phyloP scores from a whole-genome alignment of 2,797 vertebrate genomes.

The Adrianichthys oophorus region DNA sequence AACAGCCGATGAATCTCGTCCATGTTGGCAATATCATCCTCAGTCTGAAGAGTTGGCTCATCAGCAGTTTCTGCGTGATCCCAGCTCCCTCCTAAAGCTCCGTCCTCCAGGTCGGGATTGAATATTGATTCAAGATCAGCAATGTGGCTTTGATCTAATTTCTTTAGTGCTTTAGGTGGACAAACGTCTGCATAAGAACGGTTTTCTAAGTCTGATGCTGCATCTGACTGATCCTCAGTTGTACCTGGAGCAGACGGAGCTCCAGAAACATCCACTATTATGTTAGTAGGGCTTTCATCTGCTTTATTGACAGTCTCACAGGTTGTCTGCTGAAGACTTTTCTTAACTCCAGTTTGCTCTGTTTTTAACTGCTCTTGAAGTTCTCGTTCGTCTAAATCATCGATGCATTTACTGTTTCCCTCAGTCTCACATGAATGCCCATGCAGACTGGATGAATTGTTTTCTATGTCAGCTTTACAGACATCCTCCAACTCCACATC shows the following conservation, averaged over 20 bases:
- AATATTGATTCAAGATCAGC: constrained; percentile 9
- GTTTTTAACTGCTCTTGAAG: constrained; percentile 1
- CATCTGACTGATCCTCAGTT: constrained; percentile 7
- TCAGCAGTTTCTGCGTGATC: constrained; percentile 24
- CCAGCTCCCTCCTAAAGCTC: constrained; percentile 5
- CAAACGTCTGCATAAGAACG: constrained; percentile 4
- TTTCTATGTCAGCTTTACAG: neutral
- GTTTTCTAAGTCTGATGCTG: constrained; percentile 9
- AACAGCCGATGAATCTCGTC: constrained; percentile 55
- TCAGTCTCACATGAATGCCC: constrained; percentile 13
- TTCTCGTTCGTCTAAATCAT: constrained; percentile 12
- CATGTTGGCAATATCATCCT: constrained; percentile 55
- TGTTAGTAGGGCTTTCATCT: constrained; percentile 8
- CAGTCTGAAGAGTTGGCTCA: constrained; percentile 32
- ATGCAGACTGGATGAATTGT: constrained; percentile 1
- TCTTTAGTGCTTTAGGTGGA: constrained; percentile 8
- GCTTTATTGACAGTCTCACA: neutral
- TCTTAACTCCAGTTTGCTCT: constrained; percentile 10
- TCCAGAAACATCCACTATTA: neutral
- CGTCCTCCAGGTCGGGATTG: constrained; percentile 1
- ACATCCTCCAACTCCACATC: constrained; percentile 51
- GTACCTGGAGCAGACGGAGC: constrained; percentile 9
- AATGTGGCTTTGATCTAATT: constrained; percentile 6
- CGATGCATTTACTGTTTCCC: constrained; percentile 3
- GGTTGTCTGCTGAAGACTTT: constrained; percentile 14